Conservation (phyloP, 2,113 vertebrate species). For the Delphinapterus leucas region DNA sequence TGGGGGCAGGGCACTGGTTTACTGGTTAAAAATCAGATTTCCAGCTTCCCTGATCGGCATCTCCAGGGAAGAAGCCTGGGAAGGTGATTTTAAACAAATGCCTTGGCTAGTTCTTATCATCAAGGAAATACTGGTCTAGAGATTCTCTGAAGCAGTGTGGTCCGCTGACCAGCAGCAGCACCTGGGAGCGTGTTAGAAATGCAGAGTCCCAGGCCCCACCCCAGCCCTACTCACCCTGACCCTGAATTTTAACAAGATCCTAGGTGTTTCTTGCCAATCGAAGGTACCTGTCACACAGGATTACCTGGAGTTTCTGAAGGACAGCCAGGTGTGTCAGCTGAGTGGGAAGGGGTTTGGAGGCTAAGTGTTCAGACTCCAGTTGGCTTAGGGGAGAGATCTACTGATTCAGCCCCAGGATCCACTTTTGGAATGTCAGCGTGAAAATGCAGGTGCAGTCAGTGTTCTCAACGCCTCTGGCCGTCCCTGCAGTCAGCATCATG, state of each 20-base stretch:
- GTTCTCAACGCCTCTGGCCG: background rate
- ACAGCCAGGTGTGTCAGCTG: background rate
- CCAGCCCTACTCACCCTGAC: background rate
- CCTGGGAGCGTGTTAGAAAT: background rate
- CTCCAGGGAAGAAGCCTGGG: background rate
- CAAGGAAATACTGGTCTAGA: background rate
- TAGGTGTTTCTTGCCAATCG: background rate
- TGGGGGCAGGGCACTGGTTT: background rate
- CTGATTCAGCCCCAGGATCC: background rate
- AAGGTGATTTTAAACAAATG: background rate
- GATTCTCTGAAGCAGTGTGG: background rate
- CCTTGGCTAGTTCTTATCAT: background rate
- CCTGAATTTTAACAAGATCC: background rate
- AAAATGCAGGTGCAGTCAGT: background rate
- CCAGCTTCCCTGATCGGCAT: background rate
- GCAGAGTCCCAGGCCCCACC: background rate
- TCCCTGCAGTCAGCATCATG: background rate
- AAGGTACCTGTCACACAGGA: background rate
- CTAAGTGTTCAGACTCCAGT: background rate
- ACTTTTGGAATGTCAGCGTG: background rate
- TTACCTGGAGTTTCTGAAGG: background rate
- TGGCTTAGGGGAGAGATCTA: background rate
- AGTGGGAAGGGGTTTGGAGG: background rate
- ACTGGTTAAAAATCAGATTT: background rate
- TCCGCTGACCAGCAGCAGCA: background rate